Evolutionary conservation across 2,888 invertebrate genomes (phyloP).

Genomic region (Caenorhabditis sp.): DNA sequence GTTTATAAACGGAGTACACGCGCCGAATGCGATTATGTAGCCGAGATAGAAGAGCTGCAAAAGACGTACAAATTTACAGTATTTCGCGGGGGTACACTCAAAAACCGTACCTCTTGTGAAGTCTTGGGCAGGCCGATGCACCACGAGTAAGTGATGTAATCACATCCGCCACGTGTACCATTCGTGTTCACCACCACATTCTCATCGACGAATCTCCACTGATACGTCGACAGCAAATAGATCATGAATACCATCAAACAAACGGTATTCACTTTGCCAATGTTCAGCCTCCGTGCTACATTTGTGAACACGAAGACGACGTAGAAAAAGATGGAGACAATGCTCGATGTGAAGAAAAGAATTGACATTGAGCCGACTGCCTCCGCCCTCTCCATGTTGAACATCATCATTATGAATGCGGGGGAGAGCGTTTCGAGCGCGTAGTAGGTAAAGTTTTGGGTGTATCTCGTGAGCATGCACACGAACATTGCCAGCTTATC

Average conservation of each 20-base stretch:
- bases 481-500: constrained; percentile 50
- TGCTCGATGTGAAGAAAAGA: constrained; percentile 31
- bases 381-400: constrained; percentile 29
- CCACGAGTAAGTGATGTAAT: constrained; percentile 34
- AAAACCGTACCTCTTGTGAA: constrained; percentile 22
- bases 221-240: constrained; percentile 46
- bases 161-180: constrained; percentile 39
- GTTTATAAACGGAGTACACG: constrained; percentile 47
- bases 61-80: too few relatives aligned
- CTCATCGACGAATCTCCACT: constrained; percentile 28
- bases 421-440: constrained; percentile 50
- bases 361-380: constrained; percentile 35
- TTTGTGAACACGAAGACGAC: constrained; percentile 31
- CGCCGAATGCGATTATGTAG: constrained; percentile 42
- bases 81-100: too few relatives aligned
- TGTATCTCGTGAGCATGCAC: constrained; percentile 53
- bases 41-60: constrained; percentile 44
- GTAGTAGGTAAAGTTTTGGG: constrained; percentile 48
- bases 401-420: constrained; percentile 57
- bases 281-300: constrained; percentile 34
- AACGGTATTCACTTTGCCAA: constrained; percentile 42
- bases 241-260: constrained; percentile 25
- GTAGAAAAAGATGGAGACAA: constrained; percentile 36
- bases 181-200: constrained; percentile 27
- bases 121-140: constrained; percentile 21